Evolutionary conservation across 2,113 vertebrate genomes (phyloP).

Genomic region (Lethenteron camtschaticum): DNA sequence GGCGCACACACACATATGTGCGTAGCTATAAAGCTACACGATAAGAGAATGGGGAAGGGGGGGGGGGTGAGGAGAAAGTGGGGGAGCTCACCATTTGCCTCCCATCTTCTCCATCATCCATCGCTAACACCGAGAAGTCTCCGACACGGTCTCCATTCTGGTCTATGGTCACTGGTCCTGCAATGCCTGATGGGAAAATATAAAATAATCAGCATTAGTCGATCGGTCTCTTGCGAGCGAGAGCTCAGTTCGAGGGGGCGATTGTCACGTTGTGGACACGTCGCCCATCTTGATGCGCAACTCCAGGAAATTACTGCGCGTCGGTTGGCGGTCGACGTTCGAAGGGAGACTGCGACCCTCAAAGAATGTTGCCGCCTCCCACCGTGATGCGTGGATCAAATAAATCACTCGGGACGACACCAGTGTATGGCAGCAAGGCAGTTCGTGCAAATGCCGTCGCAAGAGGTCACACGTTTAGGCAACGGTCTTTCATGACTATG

Average conservation of each 20-base stretch:
- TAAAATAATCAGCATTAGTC: background rate
- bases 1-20: no score
- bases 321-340: background rate
- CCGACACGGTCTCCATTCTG: constrained; percentile 4
- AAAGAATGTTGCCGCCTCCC: no score
- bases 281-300: background rate
- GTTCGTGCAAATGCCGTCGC: background rate
- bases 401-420: no score
- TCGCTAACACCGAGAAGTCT: background rate
- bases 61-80: no score
- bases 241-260: background rate
- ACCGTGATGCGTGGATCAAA: no score
- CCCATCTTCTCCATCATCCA: background rate
- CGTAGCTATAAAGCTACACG: no score
- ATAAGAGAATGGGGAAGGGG: no score
- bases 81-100: background rate
- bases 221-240: background rate
- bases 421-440: background rate
- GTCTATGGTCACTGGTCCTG: constrained; percentile 4
- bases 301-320: background rate
- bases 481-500: background rate
- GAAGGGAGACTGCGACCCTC: background rate
- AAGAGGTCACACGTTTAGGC: background rate
- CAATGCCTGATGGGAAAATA: background rate
- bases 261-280: background rate